phyloP scores from a whole-genome alignment of 2,797 vertebrate genomes.

The Apodemus agrarius region DNA sequence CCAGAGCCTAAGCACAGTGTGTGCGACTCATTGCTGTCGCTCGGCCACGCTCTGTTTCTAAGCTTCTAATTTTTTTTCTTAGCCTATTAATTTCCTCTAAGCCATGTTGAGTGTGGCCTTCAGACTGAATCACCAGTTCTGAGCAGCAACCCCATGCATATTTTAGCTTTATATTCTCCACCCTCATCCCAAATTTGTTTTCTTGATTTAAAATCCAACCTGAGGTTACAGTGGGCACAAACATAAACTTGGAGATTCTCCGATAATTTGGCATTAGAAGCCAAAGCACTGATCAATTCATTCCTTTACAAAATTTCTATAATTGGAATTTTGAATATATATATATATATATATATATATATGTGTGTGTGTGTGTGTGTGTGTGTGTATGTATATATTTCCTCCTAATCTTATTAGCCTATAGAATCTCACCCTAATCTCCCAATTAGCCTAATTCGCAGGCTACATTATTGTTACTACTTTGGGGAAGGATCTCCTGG shows the following conservation, averaged over 20 bases:
- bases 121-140: neutral
- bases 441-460: neutral
- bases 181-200: neutral
- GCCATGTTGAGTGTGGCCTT: neutral
- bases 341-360: no score
- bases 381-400: neutral
- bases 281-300: neutral
- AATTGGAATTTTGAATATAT: constrained; percentile 6
- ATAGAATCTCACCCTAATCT: neutral
- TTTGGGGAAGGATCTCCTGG: neutral
- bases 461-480: neutral
- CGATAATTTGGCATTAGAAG: neutral
- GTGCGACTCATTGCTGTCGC: neutral
- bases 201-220: constrained; percentile 49
- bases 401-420: neutral
- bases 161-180: neutral
- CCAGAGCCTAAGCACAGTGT: neutral
- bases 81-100: neutral
- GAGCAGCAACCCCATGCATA: neutral
- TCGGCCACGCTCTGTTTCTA: neutral
- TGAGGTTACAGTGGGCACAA: neutral
- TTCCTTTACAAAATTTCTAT: neutral
- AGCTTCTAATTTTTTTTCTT: constrained; percentile 11
- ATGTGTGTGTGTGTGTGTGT: no score
- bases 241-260: neutral